phyloP scores from a whole-genome alignment of 2,888 invertebrate genomes.

The Thera obeliscata region DNA sequence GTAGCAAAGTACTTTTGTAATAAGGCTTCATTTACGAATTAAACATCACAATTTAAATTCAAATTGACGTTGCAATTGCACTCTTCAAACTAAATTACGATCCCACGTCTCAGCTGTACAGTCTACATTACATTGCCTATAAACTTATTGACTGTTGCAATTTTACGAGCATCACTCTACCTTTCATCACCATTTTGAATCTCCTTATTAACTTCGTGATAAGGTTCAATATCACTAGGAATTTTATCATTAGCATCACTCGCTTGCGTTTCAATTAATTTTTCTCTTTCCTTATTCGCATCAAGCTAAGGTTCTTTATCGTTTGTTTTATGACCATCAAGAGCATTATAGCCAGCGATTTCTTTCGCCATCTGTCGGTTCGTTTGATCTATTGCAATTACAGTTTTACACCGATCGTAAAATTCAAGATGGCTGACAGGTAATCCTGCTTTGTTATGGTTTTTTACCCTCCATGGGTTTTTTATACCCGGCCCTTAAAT shows the following conservation, averaged over 20 bases:
- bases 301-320: slow-evolving; percentile 25
- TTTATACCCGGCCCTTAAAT: slow-evolving; percentile 45
- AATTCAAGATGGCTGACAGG: slow-evolving; percentile 73
- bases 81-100: slow-evolving; percentile 14
- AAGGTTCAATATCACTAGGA: slow-evolving; percentile 25
- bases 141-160: slow-evolving; percentile 33
- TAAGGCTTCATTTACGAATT: slow-evolving; percentile 39
- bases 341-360: slow-evolving; percentile 44
- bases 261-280: slow-evolving; percentile 18
- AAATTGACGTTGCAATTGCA: slow-evolving; percentile 24
- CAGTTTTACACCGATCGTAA: slow-evolving; percentile 77
- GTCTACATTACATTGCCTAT: slow-evolving; percentile 18
- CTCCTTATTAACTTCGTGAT: slow-evolving; percentile 19
- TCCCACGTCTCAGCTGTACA: slow-evolving; percentile 11
- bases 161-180: slow-evolving; percentile 30
- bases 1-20: slow-evolving; percentile 38
- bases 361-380: slow-evolving; percentile 60
- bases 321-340: slow-evolving; percentile 29
- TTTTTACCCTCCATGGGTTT: slow-evolving; percentile 57
- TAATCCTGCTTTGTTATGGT: slow-evolving; percentile 70
- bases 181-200: slow-evolving; percentile 20
- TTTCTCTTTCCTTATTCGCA: slow-evolving; percentile 18
- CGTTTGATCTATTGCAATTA: slow-evolving; percentile 80
- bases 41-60: slow-evolving; percentile 36
- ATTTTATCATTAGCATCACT: slow-evolving; percentile 30